These are phyloP conservation scores for Troides helena DNA, from an alignment of 2,888 invertebrate genomes.

Conservation along the genomic window DNA sequence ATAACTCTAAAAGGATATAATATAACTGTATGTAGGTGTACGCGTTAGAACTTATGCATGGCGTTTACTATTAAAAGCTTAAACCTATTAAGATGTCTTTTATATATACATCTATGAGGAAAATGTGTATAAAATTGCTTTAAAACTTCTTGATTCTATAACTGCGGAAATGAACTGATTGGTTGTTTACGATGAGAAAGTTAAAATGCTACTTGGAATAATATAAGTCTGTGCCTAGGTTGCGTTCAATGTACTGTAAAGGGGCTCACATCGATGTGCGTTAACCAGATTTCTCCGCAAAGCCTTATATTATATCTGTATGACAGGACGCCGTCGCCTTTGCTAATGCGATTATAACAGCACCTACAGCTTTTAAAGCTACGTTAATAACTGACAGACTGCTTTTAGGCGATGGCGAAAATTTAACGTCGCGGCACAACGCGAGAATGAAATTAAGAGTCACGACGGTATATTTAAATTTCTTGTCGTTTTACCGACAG, in stretches of 20 bases:
- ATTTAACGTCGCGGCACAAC: conserved; percentile 13
- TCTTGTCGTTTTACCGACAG: conserved; percentile 7
- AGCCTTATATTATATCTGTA: conserved; percentile 39
- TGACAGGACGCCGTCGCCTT: conserved; percentile 46
- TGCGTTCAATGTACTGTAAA: conserved; percentile 34
- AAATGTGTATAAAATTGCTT: too few species aligned
- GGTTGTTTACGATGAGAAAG: not conserved
- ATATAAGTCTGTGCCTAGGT: not conserved
- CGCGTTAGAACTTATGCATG: too few species aligned
- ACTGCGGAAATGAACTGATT: not conserved
- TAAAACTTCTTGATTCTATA: not conserved
- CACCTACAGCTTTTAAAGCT: conserved; percentile 37
- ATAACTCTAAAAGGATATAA: too few species aligned
- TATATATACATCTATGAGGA: too few species aligned
- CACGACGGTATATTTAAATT: conserved; percentile 13
- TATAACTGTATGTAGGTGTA: too few species aligned
- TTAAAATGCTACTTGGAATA: not conserved
- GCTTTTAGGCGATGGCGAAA: conserved; percentile 22
- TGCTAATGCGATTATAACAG: conserved; percentile 66
- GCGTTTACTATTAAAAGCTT: too few species aligned
- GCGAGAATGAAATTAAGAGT: conserved; percentile 26
- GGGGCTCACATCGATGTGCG: conserved; percentile 32
- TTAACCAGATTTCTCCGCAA: conserved; percentile 44
- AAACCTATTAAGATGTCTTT: too few species aligned
- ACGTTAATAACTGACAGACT: conserved; percentile 25